Conservation (phyloP, 1,140 invertebrate species). For the Philopotamus ludificatus region DNA sequence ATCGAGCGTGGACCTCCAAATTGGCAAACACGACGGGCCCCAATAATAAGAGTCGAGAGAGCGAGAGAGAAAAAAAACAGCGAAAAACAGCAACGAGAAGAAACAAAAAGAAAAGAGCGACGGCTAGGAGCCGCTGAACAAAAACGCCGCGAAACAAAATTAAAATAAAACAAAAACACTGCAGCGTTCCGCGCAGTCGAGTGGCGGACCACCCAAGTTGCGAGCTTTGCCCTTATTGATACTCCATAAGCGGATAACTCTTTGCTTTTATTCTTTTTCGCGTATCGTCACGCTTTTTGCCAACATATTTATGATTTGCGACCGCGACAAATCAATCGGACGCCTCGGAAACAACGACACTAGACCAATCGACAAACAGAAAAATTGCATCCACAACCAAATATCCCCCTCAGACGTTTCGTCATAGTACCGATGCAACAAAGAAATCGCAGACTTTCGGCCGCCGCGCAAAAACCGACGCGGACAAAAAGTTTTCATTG, state of each 20-base stretch:
- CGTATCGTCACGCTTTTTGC: constrained; percentile 4
- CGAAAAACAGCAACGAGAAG: background rate
- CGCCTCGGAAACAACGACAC: no score
- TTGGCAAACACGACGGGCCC: background rate
- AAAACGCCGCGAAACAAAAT: constrained; percentile 28
- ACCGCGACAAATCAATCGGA: no score
- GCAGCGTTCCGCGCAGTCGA: constrained; percentile 18
- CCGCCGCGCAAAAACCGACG: no score
- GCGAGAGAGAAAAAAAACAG: constrained; percentile 9
- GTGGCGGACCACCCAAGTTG: constrained; percentile 27
- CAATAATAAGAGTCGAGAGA: no score
- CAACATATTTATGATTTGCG: no score
- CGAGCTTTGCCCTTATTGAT: constrained; percentile 3
- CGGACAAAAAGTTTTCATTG: no score
- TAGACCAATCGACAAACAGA: background rate
- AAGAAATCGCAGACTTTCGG: no score
- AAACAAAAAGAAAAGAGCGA: constrained; percentile 8
- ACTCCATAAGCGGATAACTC: background rate
- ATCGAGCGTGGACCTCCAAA: background rate
- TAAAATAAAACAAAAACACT: constrained; percentile 21
- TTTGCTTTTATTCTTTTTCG: background rate
- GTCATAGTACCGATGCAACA: background rate
- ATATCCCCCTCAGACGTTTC: background rate
- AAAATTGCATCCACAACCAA: background rate
- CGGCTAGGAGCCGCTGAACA: constrained; percentile 19